Percentiles rank a stretch among this genome's conserved stretches.
Evolutionary conservation across 2,888 invertebrate species (phyloP).

Genomic region (Arenicola marina): DNA sequence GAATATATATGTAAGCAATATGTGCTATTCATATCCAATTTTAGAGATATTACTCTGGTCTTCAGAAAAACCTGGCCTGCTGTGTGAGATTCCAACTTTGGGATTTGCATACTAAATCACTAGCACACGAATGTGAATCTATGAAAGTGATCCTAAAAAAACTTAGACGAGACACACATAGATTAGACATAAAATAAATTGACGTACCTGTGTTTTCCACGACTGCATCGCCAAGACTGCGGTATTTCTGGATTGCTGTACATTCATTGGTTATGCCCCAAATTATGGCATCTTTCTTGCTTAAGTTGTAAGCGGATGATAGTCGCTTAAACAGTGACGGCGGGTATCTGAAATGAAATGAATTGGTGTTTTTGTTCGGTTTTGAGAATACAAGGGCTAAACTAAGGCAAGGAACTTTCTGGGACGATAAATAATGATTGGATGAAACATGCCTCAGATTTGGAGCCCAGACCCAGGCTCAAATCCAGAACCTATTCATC

Average conservation of each 20-base stretch:
- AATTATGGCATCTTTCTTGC: background rate
- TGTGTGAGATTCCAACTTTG: background rate
- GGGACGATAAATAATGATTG: too few relatives aligned
- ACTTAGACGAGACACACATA: background rate
- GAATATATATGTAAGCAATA: background rate
- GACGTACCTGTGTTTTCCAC: background rate
- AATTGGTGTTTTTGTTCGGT: background rate
- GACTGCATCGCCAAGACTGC: background rate
- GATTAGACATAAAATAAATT: background rate
- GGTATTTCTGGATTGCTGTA: background rate
- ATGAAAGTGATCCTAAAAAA: background rate
- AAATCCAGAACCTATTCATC: too few relatives aligned
- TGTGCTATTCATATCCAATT: background rate
- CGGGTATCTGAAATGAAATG: background rate
- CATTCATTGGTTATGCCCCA: background rate
- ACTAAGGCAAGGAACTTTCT: too few relatives aligned
- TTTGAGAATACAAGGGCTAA: too few relatives aligned
- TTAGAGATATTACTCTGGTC: background rate
- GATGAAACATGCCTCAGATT: too few relatives aligned
- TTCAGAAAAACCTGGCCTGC: background rate
- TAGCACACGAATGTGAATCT: too few relatives aligned
- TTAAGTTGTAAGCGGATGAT: background rate
- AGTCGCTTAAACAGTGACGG: background rate
- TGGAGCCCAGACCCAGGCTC: too few relatives aligned
- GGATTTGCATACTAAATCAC: background rate